Percentiles rank a stretch among this genome's conserved stretches.
phyloP scores from a whole-genome alignment of 2,888 invertebrate genomes.

The Dasysyrphus albostriatus region DNA sequence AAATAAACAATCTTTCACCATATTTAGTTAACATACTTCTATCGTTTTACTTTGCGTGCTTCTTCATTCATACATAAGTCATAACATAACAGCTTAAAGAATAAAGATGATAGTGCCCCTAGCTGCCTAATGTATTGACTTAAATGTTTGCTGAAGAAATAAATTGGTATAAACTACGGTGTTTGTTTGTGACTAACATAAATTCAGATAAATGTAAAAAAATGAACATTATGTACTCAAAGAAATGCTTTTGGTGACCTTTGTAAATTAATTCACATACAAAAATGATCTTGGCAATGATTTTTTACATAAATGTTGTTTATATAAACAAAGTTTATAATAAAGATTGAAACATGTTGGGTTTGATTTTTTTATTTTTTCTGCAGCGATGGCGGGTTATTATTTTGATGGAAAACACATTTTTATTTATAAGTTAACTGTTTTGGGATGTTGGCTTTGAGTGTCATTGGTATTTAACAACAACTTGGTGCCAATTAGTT shows the following conservation, averaged over 20 bases:
- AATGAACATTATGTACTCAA: too few species aligned
- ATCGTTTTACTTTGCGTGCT: too few species aligned
- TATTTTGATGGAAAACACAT: conserved; percentile 13
- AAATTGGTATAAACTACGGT: too few species aligned
- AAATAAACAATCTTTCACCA: too few species aligned
- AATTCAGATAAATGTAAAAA: too few species aligned
- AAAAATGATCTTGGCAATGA: conserved; percentile 8
- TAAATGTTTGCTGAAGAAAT: too few species aligned
- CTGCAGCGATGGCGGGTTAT: neutral
- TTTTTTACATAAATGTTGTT: neutral
- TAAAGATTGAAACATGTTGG: neutral
- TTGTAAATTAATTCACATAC: neutral
- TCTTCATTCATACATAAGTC: too few species aligned
- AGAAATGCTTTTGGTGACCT: neutral
- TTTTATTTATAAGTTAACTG: conserved; percentile 7
- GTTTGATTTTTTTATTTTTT: neutral
- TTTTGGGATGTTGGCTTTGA: conserved; percentile 1
- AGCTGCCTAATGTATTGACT: too few species aligned
- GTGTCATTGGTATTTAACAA: neutral
- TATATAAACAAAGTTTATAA: neutral
- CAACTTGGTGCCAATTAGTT: conserved; percentile 10
- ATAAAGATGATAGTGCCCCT: too few species aligned
- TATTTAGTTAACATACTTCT: too few species aligned
- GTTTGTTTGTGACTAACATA: too few species aligned
- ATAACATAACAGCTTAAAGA: too few species aligned